These are phyloP conservation scores for Eospalax fontanierii DNA, from an alignment of 2,797 vertebrate species.

Conservation along the genomic window DNA sequence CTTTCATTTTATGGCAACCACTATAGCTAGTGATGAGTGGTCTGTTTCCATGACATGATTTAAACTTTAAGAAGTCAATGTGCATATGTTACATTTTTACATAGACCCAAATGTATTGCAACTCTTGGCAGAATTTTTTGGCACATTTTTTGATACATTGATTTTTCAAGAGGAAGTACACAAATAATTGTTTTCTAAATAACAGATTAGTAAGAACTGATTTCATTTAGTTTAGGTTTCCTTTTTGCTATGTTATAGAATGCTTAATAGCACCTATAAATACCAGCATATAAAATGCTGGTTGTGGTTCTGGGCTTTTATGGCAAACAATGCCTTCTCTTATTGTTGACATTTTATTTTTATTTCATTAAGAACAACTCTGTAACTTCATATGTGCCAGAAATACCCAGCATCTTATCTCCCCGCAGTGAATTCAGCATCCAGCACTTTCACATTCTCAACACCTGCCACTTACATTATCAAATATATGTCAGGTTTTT, in stretches of 20 bases:
- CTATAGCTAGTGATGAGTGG: not conserved
- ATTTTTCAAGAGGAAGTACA: slow-evolving; percentile 51
- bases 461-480: not conserved
- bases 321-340: not conserved
- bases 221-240: not conserved
- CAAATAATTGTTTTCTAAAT: slow-evolving; percentile 6
- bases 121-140: slow-evolving; percentile 7
- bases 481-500: slow-evolving; percentile 13
- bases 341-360: not conserved
- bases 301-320: not conserved
- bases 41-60: slow-evolving; percentile 48
- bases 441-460: not conserved
- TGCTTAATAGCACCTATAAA: not conserved
- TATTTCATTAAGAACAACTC: not conserved
- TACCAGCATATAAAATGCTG: not conserved
- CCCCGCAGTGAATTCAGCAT: not conserved
- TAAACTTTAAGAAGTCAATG: slow-evolving; percentile 6
- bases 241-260: not conserved
- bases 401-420: not conserved
- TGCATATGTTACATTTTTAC: not conserved
- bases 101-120: not conserved
- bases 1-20: not conserved
- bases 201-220: not conserved
- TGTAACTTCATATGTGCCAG: not conserved
- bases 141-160: not conserved